Conservation (phyloP, 64 coral and sea anemone species). For the Trachythela sp. region DNA sequence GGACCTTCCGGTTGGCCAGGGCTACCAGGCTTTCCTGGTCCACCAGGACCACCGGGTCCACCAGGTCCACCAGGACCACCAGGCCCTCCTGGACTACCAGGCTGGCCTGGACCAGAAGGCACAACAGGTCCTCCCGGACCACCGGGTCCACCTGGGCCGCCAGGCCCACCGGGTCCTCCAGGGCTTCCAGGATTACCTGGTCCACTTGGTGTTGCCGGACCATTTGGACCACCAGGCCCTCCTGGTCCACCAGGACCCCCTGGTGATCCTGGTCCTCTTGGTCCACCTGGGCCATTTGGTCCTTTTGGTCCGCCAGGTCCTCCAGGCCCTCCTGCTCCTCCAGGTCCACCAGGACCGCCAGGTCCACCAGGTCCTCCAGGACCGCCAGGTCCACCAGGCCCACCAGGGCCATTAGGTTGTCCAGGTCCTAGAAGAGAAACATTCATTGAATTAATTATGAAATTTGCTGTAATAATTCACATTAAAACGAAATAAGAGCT, state of each 20-base stretch:
- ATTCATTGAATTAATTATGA: neutral
- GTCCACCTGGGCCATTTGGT: neutral
- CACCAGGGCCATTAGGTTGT: slow-evolving; percentile 34
- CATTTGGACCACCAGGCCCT: slow-evolving; percentile 33
- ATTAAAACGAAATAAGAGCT: neutral
- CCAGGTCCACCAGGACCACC: neutral
- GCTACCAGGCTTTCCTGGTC: slow-evolving; percentile 68
- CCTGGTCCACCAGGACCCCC: slow-evolving; percentile 37
- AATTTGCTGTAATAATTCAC: slow-evolving; percentile 15
- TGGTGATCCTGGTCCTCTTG: neutral
- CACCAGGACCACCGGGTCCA: neutral
- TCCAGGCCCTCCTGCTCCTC: slow-evolving; percentile 16
- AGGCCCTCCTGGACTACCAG: neutral
- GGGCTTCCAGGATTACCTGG: neutral
- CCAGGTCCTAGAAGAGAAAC: neutral
- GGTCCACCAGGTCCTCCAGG: neutral
- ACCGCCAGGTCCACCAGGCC: neutral
- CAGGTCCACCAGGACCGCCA: neutral
- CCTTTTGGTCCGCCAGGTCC: neutral
- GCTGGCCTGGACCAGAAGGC: neutral
- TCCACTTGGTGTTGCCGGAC: no score
- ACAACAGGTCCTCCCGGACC: slow-evolving; percentile 34
- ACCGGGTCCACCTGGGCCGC: neutral
- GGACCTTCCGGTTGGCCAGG: slow-evolving; percentile 27
- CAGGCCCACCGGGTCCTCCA: slow-evolving; percentile 13